These are phyloP conservation scores for Chelon labrosus DNA, from an alignment of 2,797 vertebrate species.

Conservation along the genomic window DNA sequence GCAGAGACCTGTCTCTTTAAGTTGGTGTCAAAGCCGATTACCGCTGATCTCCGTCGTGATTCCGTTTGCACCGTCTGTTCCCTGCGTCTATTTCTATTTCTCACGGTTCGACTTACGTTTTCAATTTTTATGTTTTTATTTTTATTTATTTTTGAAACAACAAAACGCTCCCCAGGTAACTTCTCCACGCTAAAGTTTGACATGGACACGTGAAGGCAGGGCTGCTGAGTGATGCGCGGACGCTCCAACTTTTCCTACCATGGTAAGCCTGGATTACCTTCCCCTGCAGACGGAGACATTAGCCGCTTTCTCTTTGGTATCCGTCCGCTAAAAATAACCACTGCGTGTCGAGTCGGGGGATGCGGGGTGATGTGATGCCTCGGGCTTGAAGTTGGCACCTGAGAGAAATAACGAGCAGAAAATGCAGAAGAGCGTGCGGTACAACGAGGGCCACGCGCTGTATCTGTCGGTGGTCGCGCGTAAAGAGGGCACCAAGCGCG, in stretches of 20 bases:
- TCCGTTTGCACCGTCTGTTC: conserved; percentile 84
- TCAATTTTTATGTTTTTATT: neutral
- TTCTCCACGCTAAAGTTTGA: no score
- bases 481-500: conserved; percentile 90
- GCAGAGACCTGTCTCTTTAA: conserved; percentile 88
- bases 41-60: conserved; percentile 88
- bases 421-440: conserved; percentile 95
- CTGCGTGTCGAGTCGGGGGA: neutral
- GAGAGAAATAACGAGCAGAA: conserved; percentile 37
- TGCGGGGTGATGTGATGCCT: conserved; percentile 37
- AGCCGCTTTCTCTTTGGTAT: conserved; percentile 26
- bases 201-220: neutral
- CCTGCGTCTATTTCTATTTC: conserved; percentile 59
- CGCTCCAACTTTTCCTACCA: conserved; percentile 64
- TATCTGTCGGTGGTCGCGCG: conserved; percentile 91
- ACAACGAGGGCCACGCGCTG: conserved; percentile 94
- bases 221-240: conserved; percentile 38
- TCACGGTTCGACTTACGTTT: conserved; percentile 9
- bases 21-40: conserved; percentile 91
- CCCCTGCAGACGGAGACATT: conserved; percentile 15
- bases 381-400: conserved; percentile 30
- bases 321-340: conserved; percentile 13
- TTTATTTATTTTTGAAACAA: neutral
- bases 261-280: conserved; percentile 72
- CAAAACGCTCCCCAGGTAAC: no score